A percentile compares a stretch with the other conserved stretches of the same genome.
phyloP scores from a whole-genome alignment of 1,140 invertebrate species.

The Papilio dardanus region DNA sequence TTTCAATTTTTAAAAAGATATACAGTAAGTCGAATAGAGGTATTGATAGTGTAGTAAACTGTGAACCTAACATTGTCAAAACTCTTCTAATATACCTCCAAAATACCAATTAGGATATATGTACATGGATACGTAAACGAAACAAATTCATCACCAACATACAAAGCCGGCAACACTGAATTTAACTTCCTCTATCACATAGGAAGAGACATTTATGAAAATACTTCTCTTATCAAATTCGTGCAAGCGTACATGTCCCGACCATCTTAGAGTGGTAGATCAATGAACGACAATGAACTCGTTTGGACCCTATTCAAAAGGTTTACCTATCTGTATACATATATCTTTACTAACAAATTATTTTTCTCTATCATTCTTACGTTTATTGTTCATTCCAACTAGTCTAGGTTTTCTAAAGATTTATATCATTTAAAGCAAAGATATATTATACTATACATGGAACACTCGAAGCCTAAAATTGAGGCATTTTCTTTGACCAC shows the following conservation, averaged over 20 bases:
- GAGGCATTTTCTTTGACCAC: too few relatives aligned
- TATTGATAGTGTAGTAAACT: slow-evolving; percentile 29
- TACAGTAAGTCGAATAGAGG: slow-evolving; percentile 33
- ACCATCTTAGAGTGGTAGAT: background rate
- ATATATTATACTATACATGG: too few relatives aligned
- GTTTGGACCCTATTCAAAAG: background rate
- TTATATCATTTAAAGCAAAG: background rate
- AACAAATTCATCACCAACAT: too few relatives aligned
- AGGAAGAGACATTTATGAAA: too few relatives aligned
- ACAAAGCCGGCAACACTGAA: background rate
- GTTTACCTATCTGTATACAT: background rate
- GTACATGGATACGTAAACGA: slow-evolving; percentile 10
- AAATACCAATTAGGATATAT: slow-evolving; percentile 10
- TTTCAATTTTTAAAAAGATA: slow-evolving; percentile 30
- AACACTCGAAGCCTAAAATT: too few relatives aligned
- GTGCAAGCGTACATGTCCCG: background rate
- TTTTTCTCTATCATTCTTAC: background rate
- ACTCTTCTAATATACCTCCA: background rate
- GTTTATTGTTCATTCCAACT: background rate
- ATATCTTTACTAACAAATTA: background rate
- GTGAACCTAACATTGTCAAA: background rate
- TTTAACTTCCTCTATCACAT: too few relatives aligned
- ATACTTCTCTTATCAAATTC: too few relatives aligned
- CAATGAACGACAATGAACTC: background rate
- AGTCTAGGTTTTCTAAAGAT: background rate